Evolutionary conservation across 2,113 vertebrate genomes (phyloP).

Genomic region (Hassar affinis): DNA sequence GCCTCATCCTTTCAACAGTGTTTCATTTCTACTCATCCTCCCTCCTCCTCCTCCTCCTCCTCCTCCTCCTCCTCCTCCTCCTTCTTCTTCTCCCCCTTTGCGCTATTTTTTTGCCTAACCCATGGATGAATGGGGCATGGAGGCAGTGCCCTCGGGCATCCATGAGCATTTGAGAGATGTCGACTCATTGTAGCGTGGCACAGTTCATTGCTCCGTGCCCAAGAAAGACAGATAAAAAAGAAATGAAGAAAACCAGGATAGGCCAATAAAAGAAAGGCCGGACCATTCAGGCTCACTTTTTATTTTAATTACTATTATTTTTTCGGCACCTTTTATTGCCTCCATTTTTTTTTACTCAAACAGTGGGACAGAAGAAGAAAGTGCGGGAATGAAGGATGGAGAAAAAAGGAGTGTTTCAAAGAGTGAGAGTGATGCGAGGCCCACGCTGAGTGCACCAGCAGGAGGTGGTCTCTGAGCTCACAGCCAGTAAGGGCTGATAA

Average conservation of each 20-base stretch:
- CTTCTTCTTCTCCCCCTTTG: background rate
- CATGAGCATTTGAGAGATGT: background rate
- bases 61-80: slow-evolving; percentile 5
- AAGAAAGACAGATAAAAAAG: background rate
- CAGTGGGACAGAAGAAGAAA: slow-evolving; percentile 18
- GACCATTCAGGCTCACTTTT: slow-evolving; percentile 30
- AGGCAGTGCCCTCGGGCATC: slow-evolving; percentile 21
- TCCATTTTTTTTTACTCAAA: slow-evolving; percentile 22
- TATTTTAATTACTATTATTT: slow-evolving; percentile 10
- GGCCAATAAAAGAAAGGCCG: background rate
- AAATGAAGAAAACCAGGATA: background rate
- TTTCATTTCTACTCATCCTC: slow-evolving; percentile 12
- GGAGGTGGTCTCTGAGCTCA: slow-evolving; percentile 57
- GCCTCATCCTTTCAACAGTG: slow-evolving; percentile 20
- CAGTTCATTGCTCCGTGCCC: background rate
- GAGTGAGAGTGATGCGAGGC: slow-evolving; percentile 44
- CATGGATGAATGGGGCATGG: slow-evolving; percentile 15
- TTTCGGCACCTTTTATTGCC: slow-evolving; percentile 13
- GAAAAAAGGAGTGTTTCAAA: slow-evolving; percentile 49
- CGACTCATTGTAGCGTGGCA: background rate
- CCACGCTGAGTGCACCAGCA: slow-evolving; percentile 55
- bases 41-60: background rate
- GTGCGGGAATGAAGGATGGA: background rate
- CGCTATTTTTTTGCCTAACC: slow-evolving; percentile 13
- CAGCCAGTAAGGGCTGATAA: slow-evolving; percentile 60